Evolutionary conservation across 2,888 invertebrate species (phyloP).

Genomic region (Antheraea yamamai): DNA sequence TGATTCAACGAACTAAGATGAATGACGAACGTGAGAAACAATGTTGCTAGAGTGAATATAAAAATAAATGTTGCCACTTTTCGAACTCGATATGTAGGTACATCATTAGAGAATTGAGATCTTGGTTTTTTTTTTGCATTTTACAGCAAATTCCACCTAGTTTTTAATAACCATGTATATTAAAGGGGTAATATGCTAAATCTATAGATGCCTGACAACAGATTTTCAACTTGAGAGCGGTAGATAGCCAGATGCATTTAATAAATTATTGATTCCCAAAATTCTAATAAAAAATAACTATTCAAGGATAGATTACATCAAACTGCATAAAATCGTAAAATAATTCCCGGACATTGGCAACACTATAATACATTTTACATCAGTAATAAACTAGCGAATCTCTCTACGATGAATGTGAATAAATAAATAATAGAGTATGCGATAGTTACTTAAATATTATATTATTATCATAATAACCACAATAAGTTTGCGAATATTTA

Average conservation of each 20-base stretch:
- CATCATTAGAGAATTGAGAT: background rate
- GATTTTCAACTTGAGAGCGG: too few relatives aligned
- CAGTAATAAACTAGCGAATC: background rate
- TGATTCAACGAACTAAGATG: background rate
- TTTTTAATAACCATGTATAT: too few relatives aligned
- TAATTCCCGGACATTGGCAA: too few relatives aligned
- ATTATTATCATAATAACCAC: slow-evolving; percentile 13
- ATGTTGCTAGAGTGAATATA: background rate
- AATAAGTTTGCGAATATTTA: slow-evolving; percentile 23
- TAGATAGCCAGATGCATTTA: too few relatives aligned
- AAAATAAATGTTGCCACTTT: background rate
- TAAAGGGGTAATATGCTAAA: too few relatives aligned
- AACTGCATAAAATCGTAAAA: too few relatives aligned
- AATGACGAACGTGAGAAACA: background rate
- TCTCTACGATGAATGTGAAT: background rate
- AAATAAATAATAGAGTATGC: slow-evolving; percentile 11
- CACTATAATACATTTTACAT: background rate
- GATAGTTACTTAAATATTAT: slow-evolving; percentile 10
- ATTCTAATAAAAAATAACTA: background rate
- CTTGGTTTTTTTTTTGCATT: background rate
- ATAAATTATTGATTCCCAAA: too few relatives aligned
- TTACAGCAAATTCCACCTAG: too few relatives aligned
- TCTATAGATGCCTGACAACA: too few relatives aligned
- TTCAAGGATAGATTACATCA: too few relatives aligned
- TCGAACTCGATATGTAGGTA: background rate